Conservation (phyloP, 2,113 vertebrate species). For the Prionailurus viverrinus region DNA sequence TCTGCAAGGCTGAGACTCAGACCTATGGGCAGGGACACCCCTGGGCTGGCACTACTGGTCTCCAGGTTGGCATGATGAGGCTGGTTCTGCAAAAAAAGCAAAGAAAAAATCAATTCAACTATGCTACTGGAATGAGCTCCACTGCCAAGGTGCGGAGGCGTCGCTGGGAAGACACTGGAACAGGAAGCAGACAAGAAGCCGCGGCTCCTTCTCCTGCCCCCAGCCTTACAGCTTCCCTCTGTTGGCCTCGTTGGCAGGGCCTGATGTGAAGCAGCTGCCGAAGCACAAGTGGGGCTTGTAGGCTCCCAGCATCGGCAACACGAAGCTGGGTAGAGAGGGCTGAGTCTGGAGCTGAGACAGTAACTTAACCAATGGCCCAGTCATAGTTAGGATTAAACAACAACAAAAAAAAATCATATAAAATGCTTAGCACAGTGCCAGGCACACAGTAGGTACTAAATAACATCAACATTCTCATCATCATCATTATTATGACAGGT, state of each 20-base stretch:
- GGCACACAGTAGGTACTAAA: neutral
- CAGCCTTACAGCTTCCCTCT: neutral
- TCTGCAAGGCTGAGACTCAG: neutral
- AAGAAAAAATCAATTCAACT: neutral
- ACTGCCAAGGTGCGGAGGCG: neutral
- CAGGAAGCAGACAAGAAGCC: conserved; percentile 37
- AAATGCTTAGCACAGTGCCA: neutral
- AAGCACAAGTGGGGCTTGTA: neutral
- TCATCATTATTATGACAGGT: neutral
- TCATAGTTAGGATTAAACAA: neutral
- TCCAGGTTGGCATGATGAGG: neutral
- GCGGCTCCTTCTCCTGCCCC: neutral
- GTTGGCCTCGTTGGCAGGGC: neutral
- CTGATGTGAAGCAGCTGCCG: neutral
- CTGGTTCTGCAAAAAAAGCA: neutral
- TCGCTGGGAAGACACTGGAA: neutral
- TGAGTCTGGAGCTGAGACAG: neutral
- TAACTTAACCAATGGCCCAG: neutral
- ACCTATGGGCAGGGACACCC: neutral
- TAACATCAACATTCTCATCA: neutral
- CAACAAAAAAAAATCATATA: neutral
- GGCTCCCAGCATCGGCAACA: neutral
- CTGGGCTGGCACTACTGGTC: neutral
- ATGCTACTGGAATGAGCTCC: neutral
- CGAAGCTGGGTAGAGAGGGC: neutral